phyloP scores from a whole-genome alignment of 1,140 invertebrate genomes.

The Anagrus nilaparvatae region DNA sequence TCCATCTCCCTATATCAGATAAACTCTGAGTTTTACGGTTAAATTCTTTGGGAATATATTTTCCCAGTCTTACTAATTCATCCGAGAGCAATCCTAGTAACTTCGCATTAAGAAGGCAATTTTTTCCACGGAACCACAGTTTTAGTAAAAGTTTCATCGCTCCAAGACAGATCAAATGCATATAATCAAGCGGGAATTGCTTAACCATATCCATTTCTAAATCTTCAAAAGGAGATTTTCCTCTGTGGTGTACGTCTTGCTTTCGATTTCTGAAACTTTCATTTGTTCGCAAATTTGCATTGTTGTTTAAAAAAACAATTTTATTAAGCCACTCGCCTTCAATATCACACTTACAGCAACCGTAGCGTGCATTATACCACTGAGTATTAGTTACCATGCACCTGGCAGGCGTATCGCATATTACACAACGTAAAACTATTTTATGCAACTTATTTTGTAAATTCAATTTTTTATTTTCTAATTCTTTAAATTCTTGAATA shows the following conservation, averaged over 20 bases:
- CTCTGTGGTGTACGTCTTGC: slow-evolving; percentile 5
- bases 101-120: not conserved
- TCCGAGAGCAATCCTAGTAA: slow-evolving; percentile 4
- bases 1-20: slow-evolving; percentile 9
- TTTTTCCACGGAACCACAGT: slow-evolving; percentile 2
- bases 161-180: slow-evolving; percentile 12
- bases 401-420: not conserved
- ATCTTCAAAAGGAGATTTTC: slow-evolving; percentile 6
- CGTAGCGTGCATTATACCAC: no score
- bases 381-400: not conserved
- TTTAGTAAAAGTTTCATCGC: slow-evolving; percentile 5
- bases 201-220: slow-evolving; percentile 8
- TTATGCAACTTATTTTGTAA: not conserved
- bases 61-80: slow-evolving; percentile 1
- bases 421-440: not conserved
- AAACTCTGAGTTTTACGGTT: slow-evolving; percentile 4
- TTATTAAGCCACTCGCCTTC: not conserved
- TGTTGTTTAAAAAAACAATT: not conserved
- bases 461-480: not conserved
- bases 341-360: not conserved
- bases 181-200: slow-evolving; percentile 13
- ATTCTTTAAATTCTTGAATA: not conserved
- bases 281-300: slow-evolving; percentile 8
- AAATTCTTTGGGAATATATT: slow-evolving; percentile 6
- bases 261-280: slow-evolving; percentile 3